These are phyloP conservation scores for Branchinecta lindahli DNA, from an alignment of 1,140 invertebrate species.

Conservation along the genomic window DNA sequence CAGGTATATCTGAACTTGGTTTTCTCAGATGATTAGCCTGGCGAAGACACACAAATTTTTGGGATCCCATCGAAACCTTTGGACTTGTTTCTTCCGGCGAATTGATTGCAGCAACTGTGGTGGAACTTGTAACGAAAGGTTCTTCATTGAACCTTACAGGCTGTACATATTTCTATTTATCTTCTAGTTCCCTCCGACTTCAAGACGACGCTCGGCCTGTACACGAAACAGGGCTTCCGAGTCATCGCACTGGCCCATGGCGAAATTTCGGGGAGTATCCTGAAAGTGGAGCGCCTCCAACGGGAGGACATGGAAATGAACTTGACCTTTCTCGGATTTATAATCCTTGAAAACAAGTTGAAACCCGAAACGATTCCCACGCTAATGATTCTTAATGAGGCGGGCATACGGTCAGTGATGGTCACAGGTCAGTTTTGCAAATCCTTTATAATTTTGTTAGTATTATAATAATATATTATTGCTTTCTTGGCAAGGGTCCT, in stretches of 20 bases:
- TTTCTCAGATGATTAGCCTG: no score
- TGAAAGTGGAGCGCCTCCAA: conserved; percentile 36
- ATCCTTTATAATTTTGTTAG: background rate
- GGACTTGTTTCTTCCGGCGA: no score
- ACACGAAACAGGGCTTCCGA: conserved; percentile 70
- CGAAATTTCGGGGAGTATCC: conserved; percentile 11
- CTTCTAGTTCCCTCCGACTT: conserved; percentile 44
- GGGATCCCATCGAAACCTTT: no score
- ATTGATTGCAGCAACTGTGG: no score
- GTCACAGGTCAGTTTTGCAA: conserved; percentile 51
- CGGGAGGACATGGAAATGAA: conserved; percentile 57
- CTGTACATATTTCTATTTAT: background rate
- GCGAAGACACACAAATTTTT: no score
- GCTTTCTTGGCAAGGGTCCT: no score
- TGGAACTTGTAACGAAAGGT: no score
- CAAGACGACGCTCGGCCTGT: conserved; percentile 49
- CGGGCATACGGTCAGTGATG: conserved; percentile 76
- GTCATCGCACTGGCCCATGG: conserved; percentile 61
- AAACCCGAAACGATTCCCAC: conserved; percentile 66
- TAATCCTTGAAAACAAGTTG: conserved; percentile 77
- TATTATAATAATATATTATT: no score
- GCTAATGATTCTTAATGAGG: conserved; percentile 52
- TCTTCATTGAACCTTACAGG: no score
- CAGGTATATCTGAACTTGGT: no score
- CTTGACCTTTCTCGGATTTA: conserved; percentile 60